A percentile compares a stretch with the other conserved stretches of the same genome.
Evolutionary conservation across 2,797 vertebrate genomes (phyloP).

Genomic region (Micromesistius poutassou): DNA sequence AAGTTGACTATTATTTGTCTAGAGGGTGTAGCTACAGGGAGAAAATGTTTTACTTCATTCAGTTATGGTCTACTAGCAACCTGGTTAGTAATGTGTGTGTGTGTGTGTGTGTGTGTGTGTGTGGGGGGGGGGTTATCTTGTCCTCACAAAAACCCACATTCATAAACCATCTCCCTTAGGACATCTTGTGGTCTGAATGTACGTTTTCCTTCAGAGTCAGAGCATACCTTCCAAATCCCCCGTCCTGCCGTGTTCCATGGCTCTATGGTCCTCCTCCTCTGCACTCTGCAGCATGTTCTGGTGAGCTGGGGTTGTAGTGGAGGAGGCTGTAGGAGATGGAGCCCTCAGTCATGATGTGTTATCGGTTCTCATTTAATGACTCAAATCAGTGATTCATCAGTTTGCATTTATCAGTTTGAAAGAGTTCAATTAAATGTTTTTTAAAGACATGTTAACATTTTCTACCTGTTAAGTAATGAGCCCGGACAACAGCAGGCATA

Average conservation of each 20-base stretch:
- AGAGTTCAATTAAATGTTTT: not conserved
- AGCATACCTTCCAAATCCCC: not conserved
- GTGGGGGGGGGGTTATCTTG: too few relatives aligned
- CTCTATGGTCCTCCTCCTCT: not conserved
- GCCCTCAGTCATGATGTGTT: not conserved
- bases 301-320: not conserved
- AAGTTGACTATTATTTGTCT: too few relatives aligned
- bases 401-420: not conserved
- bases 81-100: too few relatives aligned
- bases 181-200: slow-evolving; percentile 1
- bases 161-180: not conserved
- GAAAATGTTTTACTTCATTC: too few relatives aligned
- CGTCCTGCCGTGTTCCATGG: not conserved
- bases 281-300: not conserved
- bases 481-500: not conserved
- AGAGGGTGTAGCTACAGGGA: too few relatives aligned
- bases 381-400: not conserved
- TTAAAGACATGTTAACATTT: not conserved
- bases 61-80: too few relatives aligned
- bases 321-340: not conserved
- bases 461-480: not conserved
- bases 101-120: too few relatives aligned
- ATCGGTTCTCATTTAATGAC: not conserved
- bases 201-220: not conserved
- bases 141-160: not conserved